A percentile compares a stretch with the other conserved stretches of the same genome.
phyloP scores from a whole-genome alignment of 2,797 vertebrate genomes.

The Etheostoma nigrum region DNA sequence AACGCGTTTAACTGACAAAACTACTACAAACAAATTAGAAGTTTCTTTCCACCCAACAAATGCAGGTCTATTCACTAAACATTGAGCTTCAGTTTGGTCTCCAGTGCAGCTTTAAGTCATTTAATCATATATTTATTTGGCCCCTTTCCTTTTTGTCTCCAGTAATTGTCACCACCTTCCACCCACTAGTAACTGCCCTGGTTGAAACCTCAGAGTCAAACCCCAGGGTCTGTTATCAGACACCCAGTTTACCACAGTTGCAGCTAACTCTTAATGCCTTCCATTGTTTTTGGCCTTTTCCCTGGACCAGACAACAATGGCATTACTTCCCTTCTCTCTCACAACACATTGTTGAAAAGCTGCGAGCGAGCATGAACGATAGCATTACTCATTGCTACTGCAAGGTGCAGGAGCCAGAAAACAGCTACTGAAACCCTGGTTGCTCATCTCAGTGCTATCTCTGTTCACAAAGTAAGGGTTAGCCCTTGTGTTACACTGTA shows the following conservation, averaged over 20 bases:
- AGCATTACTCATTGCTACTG: conserved; percentile 38
- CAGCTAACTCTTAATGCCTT: conserved; percentile 26
- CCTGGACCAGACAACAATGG: conserved; percentile 52
- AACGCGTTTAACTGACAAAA: not conserved
- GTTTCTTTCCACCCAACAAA: not conserved
- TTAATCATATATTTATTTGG: too few relatives aligned
- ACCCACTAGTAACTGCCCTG: not conserved
- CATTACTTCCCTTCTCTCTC: conserved; percentile 47
- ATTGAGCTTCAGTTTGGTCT: not conserved
- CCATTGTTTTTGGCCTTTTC: conserved; percentile 53
- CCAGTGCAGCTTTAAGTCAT: not conserved
- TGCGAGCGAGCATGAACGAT: not conserved
- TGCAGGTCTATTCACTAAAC: not conserved
- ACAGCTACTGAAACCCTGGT: conserved; percentile 25
- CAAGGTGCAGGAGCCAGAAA: conserved; percentile 21
- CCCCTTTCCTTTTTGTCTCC: too few relatives aligned
- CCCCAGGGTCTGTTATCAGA: conserved; percentile 18
- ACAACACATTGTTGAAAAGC: conserved; percentile 27
- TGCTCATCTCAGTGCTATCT: not conserved
- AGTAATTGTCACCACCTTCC: too few relatives aligned
- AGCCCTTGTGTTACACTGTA: not conserved
- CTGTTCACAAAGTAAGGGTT: not conserved
- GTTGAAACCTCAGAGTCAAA: conserved; percentile 18
- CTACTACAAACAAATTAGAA: not conserved
- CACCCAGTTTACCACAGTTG: conserved; percentile 9